phyloP scores from a whole-genome alignment of 2,797 vertebrate genomes.

The Bradypus variegatus region DNA sequence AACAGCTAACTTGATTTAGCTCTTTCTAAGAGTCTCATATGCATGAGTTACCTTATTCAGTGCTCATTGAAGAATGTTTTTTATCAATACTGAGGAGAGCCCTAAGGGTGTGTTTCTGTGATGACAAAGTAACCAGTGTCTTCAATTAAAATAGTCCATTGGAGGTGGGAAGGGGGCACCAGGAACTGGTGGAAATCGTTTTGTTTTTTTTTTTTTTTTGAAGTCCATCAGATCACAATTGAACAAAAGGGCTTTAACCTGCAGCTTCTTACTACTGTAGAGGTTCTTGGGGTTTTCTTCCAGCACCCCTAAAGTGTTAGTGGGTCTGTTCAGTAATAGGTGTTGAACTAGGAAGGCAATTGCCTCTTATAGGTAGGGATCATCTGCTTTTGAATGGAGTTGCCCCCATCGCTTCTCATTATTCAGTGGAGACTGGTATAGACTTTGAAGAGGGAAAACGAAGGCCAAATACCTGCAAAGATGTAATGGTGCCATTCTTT shows the following conservation, averaged over 20 bases:
- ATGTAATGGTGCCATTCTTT: background rate
- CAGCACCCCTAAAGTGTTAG: background rate
- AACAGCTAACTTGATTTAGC: background rate
- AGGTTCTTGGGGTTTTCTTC: background rate
- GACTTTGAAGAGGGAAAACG: background rate
- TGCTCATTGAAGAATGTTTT: background rate
- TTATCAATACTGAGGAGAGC: background rate
- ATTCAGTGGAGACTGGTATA: background rate
- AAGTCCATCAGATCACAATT: background rate
- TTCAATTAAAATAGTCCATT: background rate
- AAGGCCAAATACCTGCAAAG: background rate
- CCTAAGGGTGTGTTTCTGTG: background rate
- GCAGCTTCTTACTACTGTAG: background rate
- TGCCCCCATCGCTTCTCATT: background rate
- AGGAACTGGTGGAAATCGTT: background rate
- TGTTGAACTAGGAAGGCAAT: background rate
- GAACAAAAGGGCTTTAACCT: background rate
- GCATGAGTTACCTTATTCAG: background rate
- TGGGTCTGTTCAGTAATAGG: background rate
- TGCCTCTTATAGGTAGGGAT: background rate
- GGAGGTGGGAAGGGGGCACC: background rate
- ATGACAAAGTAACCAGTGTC: background rate
- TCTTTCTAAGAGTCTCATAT: background rate
- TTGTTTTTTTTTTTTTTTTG: background rate
- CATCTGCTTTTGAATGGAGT: background rate